These are phyloP conservation scores for Hydrochoerus hydrochaeris DNA, from an alignment of 2,113 vertebrate species.

Conservation along the genomic window DNA sequence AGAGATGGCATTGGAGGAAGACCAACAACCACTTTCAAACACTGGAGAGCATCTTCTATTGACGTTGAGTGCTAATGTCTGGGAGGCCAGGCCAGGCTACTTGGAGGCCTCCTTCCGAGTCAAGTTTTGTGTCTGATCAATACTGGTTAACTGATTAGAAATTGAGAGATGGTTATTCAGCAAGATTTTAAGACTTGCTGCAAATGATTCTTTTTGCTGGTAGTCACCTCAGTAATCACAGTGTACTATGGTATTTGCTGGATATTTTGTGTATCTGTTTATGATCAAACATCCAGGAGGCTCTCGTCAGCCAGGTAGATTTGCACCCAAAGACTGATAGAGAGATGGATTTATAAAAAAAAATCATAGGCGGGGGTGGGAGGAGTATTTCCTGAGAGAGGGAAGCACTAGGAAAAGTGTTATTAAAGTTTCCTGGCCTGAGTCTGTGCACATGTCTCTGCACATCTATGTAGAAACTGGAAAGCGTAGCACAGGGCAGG, in stretches of 20 bases:
- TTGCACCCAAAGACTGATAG: background rate
- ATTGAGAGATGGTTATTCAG: background rate
- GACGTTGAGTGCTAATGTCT: background rate
- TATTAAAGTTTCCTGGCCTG: background rate
- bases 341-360: background rate
- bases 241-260: rapidly evolving
- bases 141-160: background rate
- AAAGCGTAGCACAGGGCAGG: background rate
- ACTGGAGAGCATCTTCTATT: background rate
- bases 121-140: background rate
- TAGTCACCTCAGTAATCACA: background rate
- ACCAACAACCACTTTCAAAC: background rate
- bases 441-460: background rate
- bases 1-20: background rate
- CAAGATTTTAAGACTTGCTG: background rate
- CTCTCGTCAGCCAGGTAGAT: background rate
- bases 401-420: background rate
- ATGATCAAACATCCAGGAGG: background rate
- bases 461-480: background rate
- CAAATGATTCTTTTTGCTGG: background rate
- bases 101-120: background rate
- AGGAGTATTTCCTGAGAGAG: background rate
- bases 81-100: background rate
- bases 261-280: background rate
- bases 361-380: background rate